Evolutionary conservation across 2,888 invertebrate species (phyloP), one percentile per base, ranked within the genome.

Genomic region (Stenichneumon culpator): DNA sequence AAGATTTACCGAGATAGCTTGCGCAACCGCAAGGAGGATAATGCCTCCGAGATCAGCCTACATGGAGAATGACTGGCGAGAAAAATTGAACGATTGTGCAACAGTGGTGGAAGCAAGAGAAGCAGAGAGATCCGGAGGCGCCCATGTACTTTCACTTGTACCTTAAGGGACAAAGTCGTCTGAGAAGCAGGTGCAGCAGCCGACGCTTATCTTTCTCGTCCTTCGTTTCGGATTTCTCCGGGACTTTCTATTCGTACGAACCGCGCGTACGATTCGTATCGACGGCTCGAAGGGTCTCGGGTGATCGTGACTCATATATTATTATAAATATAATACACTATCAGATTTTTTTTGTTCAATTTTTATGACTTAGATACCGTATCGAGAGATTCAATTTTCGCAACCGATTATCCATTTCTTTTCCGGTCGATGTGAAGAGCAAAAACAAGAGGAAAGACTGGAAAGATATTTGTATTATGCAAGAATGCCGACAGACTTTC

Each of bases 41-140:
- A 75, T 50, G 36, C 63, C 63, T 32, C 32, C 63, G 52, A 73
- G 69, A 75, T 63, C 74, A 69, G 63, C 78, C 28, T 28, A 63
- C 60, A 54, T 69, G 63, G 44, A 65, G 63, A 63, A 74, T 74
- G 54, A 70, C 74, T 16, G 25, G 44, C 69, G 14, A 70, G 83
- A 83, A 74, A 83, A 83, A 79, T 79, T 63, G 63, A 83, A 14
- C 63, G 69, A 44, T 83, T 83, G 70, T 47, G 79, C 19, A 83
- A 83, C 54, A 32, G 4, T 47, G 16, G 14, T 16, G 19, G 22
- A 7, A 65, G 52, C 67, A 28, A 78, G 44, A 52, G 32, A 65
- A 65, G 47, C 2, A 14, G 44, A 47, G 39, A 32, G 32, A 32
- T 39, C 25, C 63, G 28, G n/a, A 47, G 36, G 47, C 9, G 19